Evolutionary conservation across 2,888 invertebrate species (phyloP).

Genomic region (Trachelus stipa): DNA sequence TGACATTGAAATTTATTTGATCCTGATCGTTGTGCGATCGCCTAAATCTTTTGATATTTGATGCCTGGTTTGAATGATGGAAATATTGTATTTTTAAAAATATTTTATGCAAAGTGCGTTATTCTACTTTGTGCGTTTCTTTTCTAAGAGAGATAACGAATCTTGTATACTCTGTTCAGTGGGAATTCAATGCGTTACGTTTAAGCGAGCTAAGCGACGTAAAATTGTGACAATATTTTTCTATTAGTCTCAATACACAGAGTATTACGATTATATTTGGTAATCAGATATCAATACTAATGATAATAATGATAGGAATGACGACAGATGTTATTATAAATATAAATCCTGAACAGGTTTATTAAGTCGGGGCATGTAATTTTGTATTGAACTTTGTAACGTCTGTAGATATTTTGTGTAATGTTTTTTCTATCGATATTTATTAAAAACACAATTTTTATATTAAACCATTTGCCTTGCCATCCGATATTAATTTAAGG

Average conservation of each 20-base stretch:
- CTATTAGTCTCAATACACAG: slow-evolving; percentile 48
- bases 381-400: slow-evolving; percentile 60
- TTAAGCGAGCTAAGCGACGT: slow-evolving; percentile 34
- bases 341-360: slow-evolving; percentile 45
- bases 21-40: background rate
- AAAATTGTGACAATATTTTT: slow-evolving; percentile 56
- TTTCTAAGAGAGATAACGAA: slow-evolving; percentile 13
- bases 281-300: slow-evolving; percentile 33
- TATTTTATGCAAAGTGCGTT: background rate
- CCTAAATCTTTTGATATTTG: background rate
- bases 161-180: slow-evolving; percentile 20
- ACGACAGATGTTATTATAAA: slow-evolving; percentile 50
- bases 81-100: background rate
- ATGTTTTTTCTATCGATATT: slow-evolving; percentile 62
- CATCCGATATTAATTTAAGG: background rate
- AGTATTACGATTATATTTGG: slow-evolving; percentile 58
- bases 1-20: background rate
- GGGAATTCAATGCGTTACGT: slow-evolving; percentile 34
- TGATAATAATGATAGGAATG: slow-evolving; percentile 42
- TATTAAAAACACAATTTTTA: slow-evolving; percentile 61
- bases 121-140: background rate
- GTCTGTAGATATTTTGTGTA: slow-evolving; percentile 62
- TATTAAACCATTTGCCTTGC: background rate
- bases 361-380: slow-evolving; percentile 54
- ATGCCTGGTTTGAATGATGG: background rate